These are phyloP conservation scores for Gymnocypris eckloni DNA, from an alignment of 2,797 vertebrate genomes.

Conservation along the genomic window DNA sequence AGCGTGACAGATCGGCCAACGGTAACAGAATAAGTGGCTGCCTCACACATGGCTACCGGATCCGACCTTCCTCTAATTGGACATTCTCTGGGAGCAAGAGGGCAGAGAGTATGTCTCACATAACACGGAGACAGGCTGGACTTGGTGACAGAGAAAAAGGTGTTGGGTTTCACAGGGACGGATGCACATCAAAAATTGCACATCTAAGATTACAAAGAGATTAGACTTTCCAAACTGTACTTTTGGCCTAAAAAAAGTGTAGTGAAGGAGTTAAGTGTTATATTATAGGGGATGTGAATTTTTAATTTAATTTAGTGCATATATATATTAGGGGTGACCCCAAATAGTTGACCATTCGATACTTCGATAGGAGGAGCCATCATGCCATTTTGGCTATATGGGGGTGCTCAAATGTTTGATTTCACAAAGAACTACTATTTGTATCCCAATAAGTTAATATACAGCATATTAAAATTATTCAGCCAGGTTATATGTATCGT, in stretches of 20 bases:
- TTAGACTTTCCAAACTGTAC: conserved; percentile 29
- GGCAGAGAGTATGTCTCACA: conserved; percentile 37
- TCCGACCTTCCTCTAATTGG: conserved; percentile 63
- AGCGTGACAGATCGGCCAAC: conserved; percentile 65
- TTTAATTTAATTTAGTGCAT: background rate
- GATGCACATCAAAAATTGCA: conserved; percentile 31
- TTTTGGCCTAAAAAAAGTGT: conserved; percentile 5
- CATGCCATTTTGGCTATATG: too few species aligned
- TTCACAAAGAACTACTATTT: too few species aligned
- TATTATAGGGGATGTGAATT: background rate
- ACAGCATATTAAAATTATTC: too few species aligned
- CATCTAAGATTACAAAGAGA: conserved; percentile 28
- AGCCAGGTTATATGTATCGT: too few species aligned
- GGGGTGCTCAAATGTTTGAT: too few species aligned
- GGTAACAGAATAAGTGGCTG: conserved; percentile 68
- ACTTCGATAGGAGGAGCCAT: too few species aligned
- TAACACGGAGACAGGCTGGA: conserved; percentile 34
- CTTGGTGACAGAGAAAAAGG: conserved; percentile 41
- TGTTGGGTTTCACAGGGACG: conserved; percentile 37
- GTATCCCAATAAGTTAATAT: too few species aligned
- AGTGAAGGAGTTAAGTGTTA: background rate
- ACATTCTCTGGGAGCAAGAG: conserved; percentile 58
- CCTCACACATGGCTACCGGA: conserved; percentile 55
- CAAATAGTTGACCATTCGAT: too few species aligned
- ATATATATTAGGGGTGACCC: too few species aligned